Percentiles rank a stretch among this genome's conserved stretches.
Conservation (phyloP, 2,888 invertebrate species). For the Silvanus unidentatus region DNA sequence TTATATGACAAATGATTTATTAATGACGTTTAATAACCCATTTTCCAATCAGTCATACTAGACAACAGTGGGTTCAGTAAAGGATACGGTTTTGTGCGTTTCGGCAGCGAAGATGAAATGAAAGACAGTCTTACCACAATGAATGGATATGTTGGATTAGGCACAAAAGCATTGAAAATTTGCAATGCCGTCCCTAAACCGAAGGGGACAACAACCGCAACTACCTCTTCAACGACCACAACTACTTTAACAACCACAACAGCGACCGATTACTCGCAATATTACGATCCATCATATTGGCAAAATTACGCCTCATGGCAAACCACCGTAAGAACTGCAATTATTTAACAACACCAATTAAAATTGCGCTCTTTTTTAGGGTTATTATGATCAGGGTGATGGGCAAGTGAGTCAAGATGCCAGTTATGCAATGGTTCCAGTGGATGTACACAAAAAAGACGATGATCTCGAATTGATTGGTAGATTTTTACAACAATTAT, state of each 20-base stretch:
- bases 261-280: slow-evolving; percentile 62
- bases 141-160: slow-evolving; percentile 88
- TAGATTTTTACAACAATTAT: no score
- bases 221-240: slow-evolving; percentile 42
- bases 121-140: slow-evolving; percentile 86
- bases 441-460: slow-evolving; percentile 38
- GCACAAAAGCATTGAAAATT: slow-evolving; percentile 82
- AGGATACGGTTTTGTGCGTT: slow-evolving; percentile 93
- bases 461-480: slow-evolving; percentile 72
- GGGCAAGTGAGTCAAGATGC: slow-evolving; percentile 16
- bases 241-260: slow-evolving; percentile 34
- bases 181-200: slow-evolving; percentile 89
- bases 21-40: slow-evolving; percentile 4
- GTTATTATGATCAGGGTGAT: slow-evolving; percentile 46
- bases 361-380: slow-evolving; percentile 31
- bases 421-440: slow-evolving; percentile 20
- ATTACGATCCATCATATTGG: slow-evolving; percentile 84
- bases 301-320: slow-evolving; percentile 80
- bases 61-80: slow-evolving; percentile 87
- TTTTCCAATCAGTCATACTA: slow-evolving; percentile 66
- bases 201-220: slow-evolving; percentile 50
- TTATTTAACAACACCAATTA: background rate
- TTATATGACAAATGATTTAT: slow-evolving; percentile 13
- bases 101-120: slow-evolving; percentile 90
- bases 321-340: slow-evolving; percentile 22